Conservation (phyloP, 2,113 vertebrate species). For the Neoarius graeffei region DNA sequence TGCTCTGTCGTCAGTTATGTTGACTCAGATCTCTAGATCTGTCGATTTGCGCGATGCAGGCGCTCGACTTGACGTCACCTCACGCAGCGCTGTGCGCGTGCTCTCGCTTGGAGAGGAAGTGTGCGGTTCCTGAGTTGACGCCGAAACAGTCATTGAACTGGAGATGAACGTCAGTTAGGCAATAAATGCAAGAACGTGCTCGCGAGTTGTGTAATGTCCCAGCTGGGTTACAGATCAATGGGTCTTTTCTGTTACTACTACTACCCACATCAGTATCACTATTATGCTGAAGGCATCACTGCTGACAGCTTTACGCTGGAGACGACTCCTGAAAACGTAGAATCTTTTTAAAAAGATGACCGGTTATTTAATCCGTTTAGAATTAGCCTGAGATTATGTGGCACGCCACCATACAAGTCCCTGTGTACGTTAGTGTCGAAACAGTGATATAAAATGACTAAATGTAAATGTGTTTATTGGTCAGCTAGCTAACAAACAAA, state of each 20-base stretch:
- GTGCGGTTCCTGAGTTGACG: conserved; percentile 7
- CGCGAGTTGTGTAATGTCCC: neutral
- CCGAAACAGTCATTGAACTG: neutral
- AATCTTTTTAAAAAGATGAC: no score
- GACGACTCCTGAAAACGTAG: neutral
- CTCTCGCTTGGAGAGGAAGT: conserved; percentile 21
- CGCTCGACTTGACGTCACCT: neutral
- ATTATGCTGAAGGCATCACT: no score
- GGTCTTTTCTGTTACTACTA: neutral
- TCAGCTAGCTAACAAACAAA: neutral
- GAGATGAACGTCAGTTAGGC: neutral
- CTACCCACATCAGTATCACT: neutral
- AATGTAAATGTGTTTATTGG: accelerated
- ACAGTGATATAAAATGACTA: neutral
- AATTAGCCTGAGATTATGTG: neutral
- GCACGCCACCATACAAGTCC: neutral
- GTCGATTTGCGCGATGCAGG: neutral
- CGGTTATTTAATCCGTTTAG: no score
- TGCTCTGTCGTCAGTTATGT: neutral
- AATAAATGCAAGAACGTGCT: neutral
- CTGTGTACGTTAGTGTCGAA: neutral
- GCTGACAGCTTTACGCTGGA: no score
- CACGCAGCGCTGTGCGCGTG: neutral
- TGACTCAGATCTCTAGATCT: neutral
- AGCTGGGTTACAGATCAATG: neutral